A percentile compares a stretch with the other conserved stretches of the same genome.
phyloP scores from a whole-genome alignment of 2,797 vertebrate genomes.

The Eutrigla gurnardus region DNA sequence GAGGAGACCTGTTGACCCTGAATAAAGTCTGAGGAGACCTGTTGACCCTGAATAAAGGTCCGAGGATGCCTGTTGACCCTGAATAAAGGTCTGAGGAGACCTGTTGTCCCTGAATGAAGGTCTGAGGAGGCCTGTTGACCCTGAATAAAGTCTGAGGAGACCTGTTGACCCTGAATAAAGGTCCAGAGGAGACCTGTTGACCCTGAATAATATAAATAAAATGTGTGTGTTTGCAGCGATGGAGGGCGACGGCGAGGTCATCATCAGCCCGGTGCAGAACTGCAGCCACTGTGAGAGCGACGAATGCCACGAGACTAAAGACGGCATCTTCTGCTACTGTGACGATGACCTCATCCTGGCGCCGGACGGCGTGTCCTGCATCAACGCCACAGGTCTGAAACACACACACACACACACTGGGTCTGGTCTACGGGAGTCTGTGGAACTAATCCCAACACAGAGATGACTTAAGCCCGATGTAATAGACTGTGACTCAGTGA shows the following conservation, averaged over 20 bases:
- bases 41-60: too few relatives aligned
- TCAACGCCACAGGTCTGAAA: slow-evolving; percentile 82
- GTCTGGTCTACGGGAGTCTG: slow-evolving; percentile 25
- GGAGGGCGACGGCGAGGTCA: slow-evolving; percentile 95
- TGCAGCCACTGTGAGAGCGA: slow-evolving; percentile 96
- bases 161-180: too few relatives aligned
- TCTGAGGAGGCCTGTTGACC: not conserved
- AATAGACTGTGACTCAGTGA: slow-evolving; percentile 63
- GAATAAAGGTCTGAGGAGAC: not conserved
- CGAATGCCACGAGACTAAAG: slow-evolving; percentile 88
- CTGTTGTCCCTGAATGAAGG: not conserved
- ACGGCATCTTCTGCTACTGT: slow-evolving; percentile 91
- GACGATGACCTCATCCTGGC: slow-evolving; percentile 88
- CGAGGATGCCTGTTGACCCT: too few relatives aligned
- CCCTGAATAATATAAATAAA: not conserved
- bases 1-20: too few relatives aligned
- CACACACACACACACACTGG: not conserved
- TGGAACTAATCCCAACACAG: slow-evolving; percentile 26
- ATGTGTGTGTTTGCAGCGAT: slow-evolving; percentile 82
- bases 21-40: too few relatives aligned
- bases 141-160: too few relatives aligned
- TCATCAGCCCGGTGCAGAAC: slow-evolving; percentile 93
- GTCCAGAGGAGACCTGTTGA: too few relatives aligned
- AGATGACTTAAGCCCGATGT: slow-evolving; percentile 44
- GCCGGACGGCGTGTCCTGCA: slow-evolving; percentile 89